phyloP scores from a whole-genome alignment of 2,797 vertebrate genomes.

The Acanthiza pusilla region DNA sequence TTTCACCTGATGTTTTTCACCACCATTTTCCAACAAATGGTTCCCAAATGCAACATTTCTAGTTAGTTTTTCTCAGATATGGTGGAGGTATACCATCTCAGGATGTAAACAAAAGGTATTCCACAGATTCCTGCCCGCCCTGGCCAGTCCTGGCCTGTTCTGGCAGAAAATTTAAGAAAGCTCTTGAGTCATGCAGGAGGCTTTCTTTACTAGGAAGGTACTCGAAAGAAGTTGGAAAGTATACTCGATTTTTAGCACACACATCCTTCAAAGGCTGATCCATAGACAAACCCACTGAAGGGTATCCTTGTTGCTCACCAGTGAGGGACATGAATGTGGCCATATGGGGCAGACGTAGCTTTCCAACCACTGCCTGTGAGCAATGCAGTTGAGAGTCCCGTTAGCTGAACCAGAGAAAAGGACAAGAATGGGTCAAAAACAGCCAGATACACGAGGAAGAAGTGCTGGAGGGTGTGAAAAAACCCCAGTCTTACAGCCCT shows the following conservation, averaged over 20 bases:
- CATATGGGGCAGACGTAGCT: background rate
- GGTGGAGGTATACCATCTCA: background rate
- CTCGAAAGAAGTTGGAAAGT: background rate
- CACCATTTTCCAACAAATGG: background rate
- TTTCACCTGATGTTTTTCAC: background rate
- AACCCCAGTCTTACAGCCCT: background rate
- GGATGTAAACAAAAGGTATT: background rate
- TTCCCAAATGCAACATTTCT: background rate
- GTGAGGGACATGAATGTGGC: background rate
- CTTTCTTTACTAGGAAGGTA: background rate
- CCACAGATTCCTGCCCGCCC: background rate
- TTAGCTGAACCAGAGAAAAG: background rate
- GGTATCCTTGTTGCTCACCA: background rate
- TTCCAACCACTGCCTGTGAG: background rate
- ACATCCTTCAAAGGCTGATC: background rate
- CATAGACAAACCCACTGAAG: background rate
- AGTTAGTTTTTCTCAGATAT: background rate
- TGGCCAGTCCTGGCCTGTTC: background rate
- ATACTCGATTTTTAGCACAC: background rate
- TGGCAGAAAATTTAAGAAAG: background rate
- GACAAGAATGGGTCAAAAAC: background rate
- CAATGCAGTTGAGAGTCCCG: background rate
- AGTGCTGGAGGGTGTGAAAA: background rate
- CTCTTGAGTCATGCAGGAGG: background rate
- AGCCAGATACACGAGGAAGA: background rate